Evolutionary conservation across 2,797 vertebrate genomes (phyloP).

Genomic region (Chelidonichthys spinosus): DNA sequence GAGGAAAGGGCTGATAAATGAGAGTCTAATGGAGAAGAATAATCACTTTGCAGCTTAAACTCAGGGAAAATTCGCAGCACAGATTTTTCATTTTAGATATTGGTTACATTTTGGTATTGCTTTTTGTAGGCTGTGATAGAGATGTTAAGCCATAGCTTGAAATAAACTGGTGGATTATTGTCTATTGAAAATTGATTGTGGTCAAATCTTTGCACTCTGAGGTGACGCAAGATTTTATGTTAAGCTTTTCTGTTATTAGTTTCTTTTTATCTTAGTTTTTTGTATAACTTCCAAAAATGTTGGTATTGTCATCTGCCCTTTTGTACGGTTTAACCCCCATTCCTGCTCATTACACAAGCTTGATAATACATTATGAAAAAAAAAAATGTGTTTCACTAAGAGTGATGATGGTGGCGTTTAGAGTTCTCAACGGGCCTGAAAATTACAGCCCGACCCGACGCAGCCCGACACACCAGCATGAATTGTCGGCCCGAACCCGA

Average conservation of each 20-base stretch:
- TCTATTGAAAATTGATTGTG: slow-evolving; percentile 8
- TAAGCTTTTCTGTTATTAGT: not conserved
- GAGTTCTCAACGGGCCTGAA: too few relatives aligned
- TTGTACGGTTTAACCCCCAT: not conserved
- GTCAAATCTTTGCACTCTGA: not conserved
- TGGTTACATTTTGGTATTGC: slow-evolving; percentile 22
- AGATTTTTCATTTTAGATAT: slow-evolving; percentile 41
- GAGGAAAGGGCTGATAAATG: slow-evolving; percentile 57
- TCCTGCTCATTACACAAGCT: not conserved
- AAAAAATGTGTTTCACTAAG: not conserved
- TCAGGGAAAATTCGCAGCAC: slow-evolving; percentile 12
- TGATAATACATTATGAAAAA: not conserved
- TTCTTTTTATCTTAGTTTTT: not conserved
- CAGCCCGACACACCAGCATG: too few relatives aligned
- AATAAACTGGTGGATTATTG: not conserved
- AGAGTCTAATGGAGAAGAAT: slow-evolving; percentile 43
- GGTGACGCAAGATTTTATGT: slow-evolving; percentile 3
- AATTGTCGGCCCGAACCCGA: too few relatives aligned
- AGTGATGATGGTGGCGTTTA: not conserved
- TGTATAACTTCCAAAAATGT: not conserved
- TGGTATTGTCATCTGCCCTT: not conserved
- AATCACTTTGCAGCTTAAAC: slow-evolving; percentile 47
- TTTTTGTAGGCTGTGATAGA: slow-evolving; percentile 21
- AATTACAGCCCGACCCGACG: too few relatives aligned
- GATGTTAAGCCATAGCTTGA: not conserved